Evolutionary conservation across 2,888 invertebrate species (phyloP).

Genomic region (Norana najaformis): DNA sequence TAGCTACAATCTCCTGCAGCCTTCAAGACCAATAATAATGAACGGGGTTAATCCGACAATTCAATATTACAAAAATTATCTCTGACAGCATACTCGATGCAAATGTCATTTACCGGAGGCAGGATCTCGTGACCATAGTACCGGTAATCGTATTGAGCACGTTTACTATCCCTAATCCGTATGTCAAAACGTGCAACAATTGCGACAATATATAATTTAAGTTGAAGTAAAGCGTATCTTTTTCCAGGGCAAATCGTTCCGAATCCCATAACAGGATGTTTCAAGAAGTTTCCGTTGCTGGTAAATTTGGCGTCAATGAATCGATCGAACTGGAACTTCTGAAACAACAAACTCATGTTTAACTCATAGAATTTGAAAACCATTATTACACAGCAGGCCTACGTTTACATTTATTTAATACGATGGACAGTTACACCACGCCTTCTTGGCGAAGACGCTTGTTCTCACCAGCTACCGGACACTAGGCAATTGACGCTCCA

Average conservation of each 20-base stretch:
- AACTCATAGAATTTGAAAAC: neutral
- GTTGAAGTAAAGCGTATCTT: conserved; percentile 57
- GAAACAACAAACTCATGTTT: conserved; percentile 36
- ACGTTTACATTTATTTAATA: too few species aligned
- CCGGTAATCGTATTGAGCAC: conserved; percentile 51
- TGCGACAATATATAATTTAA: conserved; percentile 58
- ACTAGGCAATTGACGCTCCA: too few species aligned
- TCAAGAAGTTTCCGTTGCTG: conserved; percentile 56
- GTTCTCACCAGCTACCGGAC: too few species aligned
- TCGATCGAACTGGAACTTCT: conserved; percentile 60
- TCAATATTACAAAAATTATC: neutral
- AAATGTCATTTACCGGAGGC: conserved; percentile 59
- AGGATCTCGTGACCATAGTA: conserved; percentile 62
- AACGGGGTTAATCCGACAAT: neutral
- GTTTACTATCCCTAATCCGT: conserved; percentile 51
- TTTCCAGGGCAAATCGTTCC: conserved; percentile 62
- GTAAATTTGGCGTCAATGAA: conserved; percentile 59
- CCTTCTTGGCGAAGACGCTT: too few species aligned
- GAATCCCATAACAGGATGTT: conserved; percentile 58
- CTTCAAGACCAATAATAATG: neutral
- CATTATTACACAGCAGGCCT: too few species aligned
- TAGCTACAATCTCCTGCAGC: too few species aligned
- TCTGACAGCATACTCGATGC: conserved; percentile 41
- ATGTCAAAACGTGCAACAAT: conserved; percentile 56
- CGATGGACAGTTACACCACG: too few species aligned